These are phyloP conservation scores for Zaprionus davidi DNA, from an alignment of 1,140 invertebrate species.

Conservation along the genomic window DNA sequence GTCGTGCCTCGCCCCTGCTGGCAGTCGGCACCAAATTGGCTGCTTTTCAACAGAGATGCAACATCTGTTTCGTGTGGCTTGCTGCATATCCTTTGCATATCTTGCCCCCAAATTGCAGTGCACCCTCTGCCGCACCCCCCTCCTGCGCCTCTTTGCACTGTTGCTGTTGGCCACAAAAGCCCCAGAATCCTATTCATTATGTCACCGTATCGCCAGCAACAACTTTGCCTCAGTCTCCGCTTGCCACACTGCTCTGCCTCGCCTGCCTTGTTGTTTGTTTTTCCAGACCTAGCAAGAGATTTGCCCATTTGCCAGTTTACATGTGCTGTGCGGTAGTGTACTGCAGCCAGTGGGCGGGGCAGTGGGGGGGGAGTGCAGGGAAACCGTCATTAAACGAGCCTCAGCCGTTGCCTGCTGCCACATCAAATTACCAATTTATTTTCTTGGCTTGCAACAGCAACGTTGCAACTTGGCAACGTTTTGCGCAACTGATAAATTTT, in stretches of 20 bases:
- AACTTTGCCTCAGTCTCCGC: conserved; percentile 14
- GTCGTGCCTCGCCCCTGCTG: conserved; percentile 1
- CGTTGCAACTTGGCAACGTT: conserved; percentile 35
- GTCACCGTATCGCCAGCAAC: conserved; percentile 55
- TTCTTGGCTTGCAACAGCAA: conserved; percentile 55
- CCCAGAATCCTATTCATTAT: conserved; percentile 80
- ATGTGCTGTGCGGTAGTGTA: conserved; percentile 23
- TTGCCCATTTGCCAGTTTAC: conserved; percentile 42
- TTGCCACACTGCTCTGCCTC: background rate
- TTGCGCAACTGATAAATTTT: conserved; percentile 37
- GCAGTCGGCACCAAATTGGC: conserved; percentile 71
- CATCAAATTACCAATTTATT: conserved; percentile 82
- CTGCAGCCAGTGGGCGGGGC: background rate
- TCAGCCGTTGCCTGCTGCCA: conserved; percentile 58
- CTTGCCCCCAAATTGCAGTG: conserved; percentile 74
- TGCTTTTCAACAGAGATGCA: conserved; percentile 84
- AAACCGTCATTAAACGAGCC: conserved; percentile 58
- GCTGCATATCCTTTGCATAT: conserved; percentile 76
- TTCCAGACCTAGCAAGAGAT: conserved; percentile 29
- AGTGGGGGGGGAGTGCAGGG: conserved; percentile 1
- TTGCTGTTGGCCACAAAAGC: conserved; percentile 65
- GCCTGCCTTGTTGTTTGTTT: conserved; percentile 22
- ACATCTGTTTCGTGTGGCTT: conserved; percentile 78
- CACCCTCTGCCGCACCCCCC: conserved; percentile 38
- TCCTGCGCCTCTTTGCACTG: conserved; percentile 7